phyloP scores from a whole-genome alignment of 2,888 invertebrate species.

The Himalopsyche kuldschensis region DNA sequence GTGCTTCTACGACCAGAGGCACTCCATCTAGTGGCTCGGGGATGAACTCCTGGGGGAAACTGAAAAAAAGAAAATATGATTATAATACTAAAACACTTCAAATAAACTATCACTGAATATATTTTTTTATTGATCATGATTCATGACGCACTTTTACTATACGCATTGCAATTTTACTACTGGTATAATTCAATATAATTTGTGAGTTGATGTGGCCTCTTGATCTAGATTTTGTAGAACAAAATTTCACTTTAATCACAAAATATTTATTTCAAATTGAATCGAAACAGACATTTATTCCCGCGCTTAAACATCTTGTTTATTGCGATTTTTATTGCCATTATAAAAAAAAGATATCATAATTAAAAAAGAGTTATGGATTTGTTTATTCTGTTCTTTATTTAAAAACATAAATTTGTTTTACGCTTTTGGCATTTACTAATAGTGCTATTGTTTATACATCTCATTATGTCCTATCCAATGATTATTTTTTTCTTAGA shows the following conservation, averaged over 20 bases:
- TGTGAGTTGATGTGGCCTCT: too few relatives aligned
- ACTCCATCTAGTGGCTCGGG: slow-evolving; percentile 87
- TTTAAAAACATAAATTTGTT: neutral
- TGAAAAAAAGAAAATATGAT: slow-evolving; percentile 47
- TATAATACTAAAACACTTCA: neutral
- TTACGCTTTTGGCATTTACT: neutral
- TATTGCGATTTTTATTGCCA: neutral
- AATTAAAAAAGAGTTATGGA: neutral
- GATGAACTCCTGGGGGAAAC: slow-evolving; percentile 92
- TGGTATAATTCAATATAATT: too few relatives aligned
- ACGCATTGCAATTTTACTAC: too few relatives aligned
- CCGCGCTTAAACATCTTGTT: neutral
- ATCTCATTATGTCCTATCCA: too few relatives aligned
- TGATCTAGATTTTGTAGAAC: neutral
- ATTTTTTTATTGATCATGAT: too few relatives aligned
- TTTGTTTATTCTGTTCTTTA: neutral
- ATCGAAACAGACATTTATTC: neutral
- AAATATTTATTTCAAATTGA: neutral
- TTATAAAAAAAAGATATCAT: neutral
- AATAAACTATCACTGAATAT: too few relatives aligned
- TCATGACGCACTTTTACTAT: too few relatives aligned
- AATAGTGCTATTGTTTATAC: too few relatives aligned
- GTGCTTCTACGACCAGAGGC: slow-evolving; percentile 77
- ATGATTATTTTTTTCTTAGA: too few relatives aligned
- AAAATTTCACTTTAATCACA: neutral